phyloP scores from a whole-genome alignment of 2,888 invertebrate genomes.

The Drosophila multiciliata region DNA sequence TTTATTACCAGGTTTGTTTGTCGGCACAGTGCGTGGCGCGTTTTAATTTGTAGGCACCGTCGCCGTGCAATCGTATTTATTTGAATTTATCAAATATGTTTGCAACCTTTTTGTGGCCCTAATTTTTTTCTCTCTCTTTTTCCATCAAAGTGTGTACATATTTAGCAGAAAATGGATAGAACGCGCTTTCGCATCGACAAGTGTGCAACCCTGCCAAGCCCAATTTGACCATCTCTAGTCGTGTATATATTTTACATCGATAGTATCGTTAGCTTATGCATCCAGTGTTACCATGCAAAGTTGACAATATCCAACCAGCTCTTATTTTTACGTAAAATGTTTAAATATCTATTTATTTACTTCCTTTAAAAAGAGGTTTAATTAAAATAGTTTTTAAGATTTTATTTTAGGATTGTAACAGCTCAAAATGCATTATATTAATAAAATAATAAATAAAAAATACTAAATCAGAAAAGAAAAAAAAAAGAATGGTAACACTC shows the following conservation, averaged over 20 bases:
- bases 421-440: neutral
- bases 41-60: conserved; percentile 59
- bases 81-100: conserved; percentile 72
- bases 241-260: conserved; percentile 7
- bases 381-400: neutral
- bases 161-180: conserved; percentile 45
- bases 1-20: conserved; percentile 50
- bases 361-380: neutral
- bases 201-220: conserved; percentile 53
- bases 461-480: conserved; percentile 2
- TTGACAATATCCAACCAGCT: neutral
- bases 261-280: neutral
- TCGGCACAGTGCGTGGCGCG: conserved; percentile 61
- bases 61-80: conserved; percentile 60
- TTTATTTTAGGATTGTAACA: neutral
- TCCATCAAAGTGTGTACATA: conserved; percentile 69
- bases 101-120: conserved; percentile 77
- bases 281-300: neutral
- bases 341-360: neutral
- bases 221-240: conserved; percentile 32
- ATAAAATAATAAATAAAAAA: conserved; percentile 1
- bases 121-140: conserved; percentile 74
- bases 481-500: conserved; percentile 30
- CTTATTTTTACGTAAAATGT: neutral
- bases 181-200: conserved; percentile 50